Evolutionary conservation across 2,113 vertebrate genomes (phyloP), one percentile per base, ranked within the genome.

Genomic region (Dendrocopos noguchii): DNA sequence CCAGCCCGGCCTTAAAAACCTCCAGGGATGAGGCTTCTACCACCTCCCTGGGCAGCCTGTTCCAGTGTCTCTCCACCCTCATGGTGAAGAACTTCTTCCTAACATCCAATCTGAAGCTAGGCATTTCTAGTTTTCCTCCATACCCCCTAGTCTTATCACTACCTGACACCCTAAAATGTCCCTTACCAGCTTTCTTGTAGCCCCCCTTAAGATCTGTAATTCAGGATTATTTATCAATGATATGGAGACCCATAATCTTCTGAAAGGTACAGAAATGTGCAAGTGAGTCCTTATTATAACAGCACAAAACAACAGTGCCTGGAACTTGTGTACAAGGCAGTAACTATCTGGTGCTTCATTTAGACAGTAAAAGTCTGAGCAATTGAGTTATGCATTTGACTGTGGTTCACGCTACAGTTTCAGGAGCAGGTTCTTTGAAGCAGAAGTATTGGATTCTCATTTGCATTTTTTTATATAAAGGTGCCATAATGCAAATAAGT

Each of bases 401-500:
- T 17, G 2, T 42, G n/a, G 60, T 86, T 80, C 66, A 53, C n/a
- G 73, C 16, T 39, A 6, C 36, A 53, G 8, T 73, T 87, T 36
- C 39, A 76, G 47, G 70, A 83, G 36, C 11, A 44, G 47, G 12
- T 9, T 87, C 77, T 92, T 94, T 92, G 94, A 92, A 88, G 84
- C 79, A 50, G n/a, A 20, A 56, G 7, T 63, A 39, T 72, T n/a
- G 52, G 53, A 71, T 92, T 75, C 52, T 85, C 25, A 68, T 92
- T 93, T 93, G 28, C 77, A 72, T 84, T 64, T 94, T 84, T 73
- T 82, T 56, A 80, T 66, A 17, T 59, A 59, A 79, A 87, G 46
- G 29, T 94, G 27, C 60, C 12, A 15, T 84, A 21, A 80, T 89
- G 81, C 56, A 87, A 85, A 66, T 66, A 82, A 74, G 39, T 63